phyloP scores from a whole-genome alignment of 2,113 vertebrate species.

The Gila orcuttii region DNA sequence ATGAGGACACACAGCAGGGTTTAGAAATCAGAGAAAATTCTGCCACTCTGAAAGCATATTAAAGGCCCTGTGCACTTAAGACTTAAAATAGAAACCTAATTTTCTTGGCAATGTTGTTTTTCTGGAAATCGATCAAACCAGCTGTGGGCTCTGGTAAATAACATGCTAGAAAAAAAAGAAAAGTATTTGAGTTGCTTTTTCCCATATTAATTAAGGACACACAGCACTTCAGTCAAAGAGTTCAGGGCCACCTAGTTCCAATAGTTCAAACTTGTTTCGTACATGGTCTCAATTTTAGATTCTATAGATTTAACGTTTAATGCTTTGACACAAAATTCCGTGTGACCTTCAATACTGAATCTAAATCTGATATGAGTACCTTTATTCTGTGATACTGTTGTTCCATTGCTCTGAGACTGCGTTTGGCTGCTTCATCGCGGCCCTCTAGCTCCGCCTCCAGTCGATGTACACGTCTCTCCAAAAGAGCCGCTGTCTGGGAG shows the following conservation, averaged over 20 bases:
- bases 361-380: constrained; percentile 67
- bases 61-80: background rate
- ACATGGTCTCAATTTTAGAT: background rate
- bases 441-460: constrained; percentile 90
- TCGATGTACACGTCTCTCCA: constrained; percentile 86
- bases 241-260: background rate
- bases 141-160: background rate
- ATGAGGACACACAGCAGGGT: background rate
- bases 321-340: background rate
- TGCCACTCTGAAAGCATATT: background rate
- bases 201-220: background rate
- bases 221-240: background rate
- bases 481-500: constrained; percentile 70
- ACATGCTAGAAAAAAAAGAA: background rate
- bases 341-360: background rate
- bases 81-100: constrained; percentile 43
- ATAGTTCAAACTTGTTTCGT: background rate
- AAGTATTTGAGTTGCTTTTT: background rate
- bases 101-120: background rate
- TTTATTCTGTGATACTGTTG: constrained; percentile 91
- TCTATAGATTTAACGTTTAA: background rate
- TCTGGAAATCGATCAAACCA: background rate
- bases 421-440: constrained; percentile 89
- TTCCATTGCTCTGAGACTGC: constrained; percentile 86
- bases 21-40: background rate